Evolutionary conservation across 2,888 invertebrate genomes (phyloP), one percentile per base, ranked within the genome.

Genomic region (Danaus chrysippus): DNA sequence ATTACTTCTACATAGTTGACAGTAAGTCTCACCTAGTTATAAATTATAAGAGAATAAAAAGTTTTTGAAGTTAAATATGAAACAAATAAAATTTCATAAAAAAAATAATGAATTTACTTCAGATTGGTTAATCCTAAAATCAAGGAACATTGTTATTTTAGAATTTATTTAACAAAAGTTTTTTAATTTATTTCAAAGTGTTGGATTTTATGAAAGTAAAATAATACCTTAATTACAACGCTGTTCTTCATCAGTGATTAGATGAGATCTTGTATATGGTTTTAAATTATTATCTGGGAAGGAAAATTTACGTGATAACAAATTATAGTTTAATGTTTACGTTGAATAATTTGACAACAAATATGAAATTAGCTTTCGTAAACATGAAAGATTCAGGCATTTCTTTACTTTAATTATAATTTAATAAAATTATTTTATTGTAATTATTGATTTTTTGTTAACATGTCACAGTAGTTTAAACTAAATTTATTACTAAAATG

Each of bases 181-280:
- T 46, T 46, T 46, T 46, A 46, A 46, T 46, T 46, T 46, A 46
- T 46, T 15, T 46, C 15, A n/a, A 46, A 46, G 46, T 15, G n/a
- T 46, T 46, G 46, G 15, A 15, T 46, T 46, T 46, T 17, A 49
- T 49, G 10, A 49, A 49, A 49, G 49, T 49, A 49, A 49, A 49
- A 17, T 49, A 15, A 49, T 49, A 17, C 17, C 17, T 49, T 17
- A 46, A 49, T 17, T 49, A 49, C 49, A 49, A 49, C 49, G 17
- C 15, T 49, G 10, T 49, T 49, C 10, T 17, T 53, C 42, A 55
- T 56, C 59, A 34, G 1, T 23, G 54, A 54, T 54, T 54, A 54
- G 46, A 15, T 9, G 10, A 46, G 46, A 46, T n/a, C 46, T 46
- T 46, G 46, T 13, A 13, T 13, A 9, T 3, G 46, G 15, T 13